Percentiles rank a stretch among this genome's conserved stretches.
phyloP scores from a whole-genome alignment of 2,113 vertebrate species.

The Ornithorhynchus anatinus region DNA sequence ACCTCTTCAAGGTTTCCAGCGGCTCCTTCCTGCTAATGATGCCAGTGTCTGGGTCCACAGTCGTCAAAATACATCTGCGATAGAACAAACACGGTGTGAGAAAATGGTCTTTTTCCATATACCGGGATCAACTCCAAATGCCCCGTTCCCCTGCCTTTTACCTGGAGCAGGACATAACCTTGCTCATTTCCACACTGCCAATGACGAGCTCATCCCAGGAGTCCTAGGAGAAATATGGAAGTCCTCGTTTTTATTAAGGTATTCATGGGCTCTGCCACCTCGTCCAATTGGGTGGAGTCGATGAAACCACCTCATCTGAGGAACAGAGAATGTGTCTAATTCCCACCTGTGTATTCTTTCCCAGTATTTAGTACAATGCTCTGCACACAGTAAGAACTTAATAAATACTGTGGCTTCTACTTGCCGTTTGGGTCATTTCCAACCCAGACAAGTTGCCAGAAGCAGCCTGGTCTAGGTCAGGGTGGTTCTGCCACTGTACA shows the following conservation, averaged over 20 bases:
- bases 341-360: no score
- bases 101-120: fast-evolving
- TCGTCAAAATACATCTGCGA: conserved; percentile 89
- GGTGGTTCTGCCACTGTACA: no score
- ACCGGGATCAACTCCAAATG: fast-evolving
- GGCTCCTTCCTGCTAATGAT: conserved; percentile 88
- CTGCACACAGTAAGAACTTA: no score
- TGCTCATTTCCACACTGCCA: conserved; percentile 80
- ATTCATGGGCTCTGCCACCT: no score
- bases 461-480: no score
- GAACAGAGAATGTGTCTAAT: no score
- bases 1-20: conserved; percentile 91
- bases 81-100: neutral
- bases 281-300: no score
- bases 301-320: no score
- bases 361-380: no score
- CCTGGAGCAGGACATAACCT: conserved; percentile 86
- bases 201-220: conserved; percentile 89
- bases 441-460: no score
- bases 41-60: conserved; percentile 90
- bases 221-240: conserved; percentile 74
- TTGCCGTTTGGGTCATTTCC: no score
- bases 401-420: no score
- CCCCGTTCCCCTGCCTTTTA: conserved; percentile 37
- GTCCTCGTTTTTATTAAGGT: neutral